These are phyloP conservation scores for Ochropleura plecta DNA, from an alignment of 2,888 invertebrate genomes.

Conservation along the genomic window DNA sequence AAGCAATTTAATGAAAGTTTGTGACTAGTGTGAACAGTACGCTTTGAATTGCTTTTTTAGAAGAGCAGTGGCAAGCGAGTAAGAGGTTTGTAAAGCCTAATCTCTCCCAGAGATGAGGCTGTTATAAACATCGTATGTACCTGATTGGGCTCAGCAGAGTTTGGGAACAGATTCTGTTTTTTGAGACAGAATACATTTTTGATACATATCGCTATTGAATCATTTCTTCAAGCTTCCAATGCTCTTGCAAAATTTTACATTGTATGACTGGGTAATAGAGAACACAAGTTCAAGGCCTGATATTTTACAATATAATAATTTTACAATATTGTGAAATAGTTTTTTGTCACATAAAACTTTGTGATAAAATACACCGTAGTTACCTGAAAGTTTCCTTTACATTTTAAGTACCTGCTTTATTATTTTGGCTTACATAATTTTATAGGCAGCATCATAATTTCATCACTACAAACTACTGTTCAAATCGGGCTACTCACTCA, in stretches of 20 bases:
- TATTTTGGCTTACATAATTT: slow-evolving; percentile 45
- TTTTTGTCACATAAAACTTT: slow-evolving; percentile 13
- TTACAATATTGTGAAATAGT: slow-evolving; percentile 38
- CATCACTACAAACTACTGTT: slow-evolving; percentile 60
- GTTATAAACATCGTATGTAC: background rate
- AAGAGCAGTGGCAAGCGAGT: background rate
- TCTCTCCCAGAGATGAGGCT: background rate
- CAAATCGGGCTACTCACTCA: slow-evolving; percentile 83
- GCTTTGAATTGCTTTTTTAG: background rate
- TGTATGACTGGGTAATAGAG: background rate
- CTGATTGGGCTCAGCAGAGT: background rate
- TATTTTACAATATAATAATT: slow-evolving; percentile 26
- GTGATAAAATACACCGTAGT: slow-evolving; percentile 17
- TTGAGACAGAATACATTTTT: background rate
- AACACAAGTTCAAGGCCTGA: slow-evolving; percentile 30
- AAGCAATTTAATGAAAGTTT: background rate
- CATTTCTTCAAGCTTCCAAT: background rate
- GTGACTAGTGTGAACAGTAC: background rate
- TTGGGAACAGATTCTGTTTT: background rate
- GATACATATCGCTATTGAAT: background rate
- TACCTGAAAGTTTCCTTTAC: slow-evolving; percentile 43
- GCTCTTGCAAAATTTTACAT: background rate
- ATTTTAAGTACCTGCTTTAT: slow-evolving; percentile 46
- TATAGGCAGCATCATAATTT: slow-evolving; percentile 44
- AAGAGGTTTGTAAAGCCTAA: background rate